Base-by-base conservation (phyloP, 2,113 vertebrate species). In the Oceanodroma tethys region DNA sequence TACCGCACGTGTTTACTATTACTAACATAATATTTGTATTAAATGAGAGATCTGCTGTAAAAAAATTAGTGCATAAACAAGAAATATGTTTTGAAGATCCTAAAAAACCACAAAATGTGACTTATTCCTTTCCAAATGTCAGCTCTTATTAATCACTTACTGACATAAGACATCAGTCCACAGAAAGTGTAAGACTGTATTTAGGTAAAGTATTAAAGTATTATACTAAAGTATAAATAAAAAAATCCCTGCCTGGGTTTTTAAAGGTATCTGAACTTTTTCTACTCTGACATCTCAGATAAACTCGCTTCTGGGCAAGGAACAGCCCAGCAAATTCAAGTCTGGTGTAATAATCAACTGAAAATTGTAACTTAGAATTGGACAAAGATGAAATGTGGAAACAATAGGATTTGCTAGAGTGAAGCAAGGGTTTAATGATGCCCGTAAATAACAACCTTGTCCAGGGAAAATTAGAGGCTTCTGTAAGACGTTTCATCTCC, bases 1-100 rank as follows among this genome's bases (percentile, higher is more conserved):
- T 36, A 30, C 15, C 0, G 1, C 20, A 60, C 0, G 0, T 34
- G 10, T 36, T 90, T 87, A 63, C 48, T 63, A 40, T 72, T 72
- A 60, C 20, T 48, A 90, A 48, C 0, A 0, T 43, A 87, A 4
- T 9, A 58, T 66, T 88, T 62, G 20, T 38, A 81, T 18, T 26
- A 93, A 82, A 73, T 52, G 17, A 88, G 60, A 74, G 45, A 79
- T 26, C 50, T 55, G 25, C 56, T 66, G 12, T 59, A 66, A 74
- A 85, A 88, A 85, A 85, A 18, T 55, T 11, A 70, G 13, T 20
- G 22, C 16, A 43, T 36, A 82, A 73, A 43, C 2, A 73, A 66
- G 19, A 88, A 96, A 29, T 55, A 55, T 0, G 0, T 90, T 90
- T 86, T 66, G 55, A 88, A 74, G 38, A 78, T 50, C 43, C 19